Percentiles rank a stretch among this genome's conserved stretches.
Conservation (phyloP, 2,113 vertebrate genomes). For the Tricholaema leucomelas region DNA sequence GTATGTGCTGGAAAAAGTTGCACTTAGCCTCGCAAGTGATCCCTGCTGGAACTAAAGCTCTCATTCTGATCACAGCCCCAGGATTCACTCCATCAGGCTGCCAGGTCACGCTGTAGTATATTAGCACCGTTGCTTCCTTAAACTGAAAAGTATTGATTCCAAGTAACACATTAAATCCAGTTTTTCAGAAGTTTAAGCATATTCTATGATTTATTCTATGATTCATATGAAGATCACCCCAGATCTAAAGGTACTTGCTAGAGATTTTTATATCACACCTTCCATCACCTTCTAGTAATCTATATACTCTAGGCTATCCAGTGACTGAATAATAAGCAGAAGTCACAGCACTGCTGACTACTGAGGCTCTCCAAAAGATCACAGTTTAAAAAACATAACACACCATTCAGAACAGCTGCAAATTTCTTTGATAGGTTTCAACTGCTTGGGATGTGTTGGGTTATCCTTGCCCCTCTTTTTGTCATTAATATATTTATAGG, state of each 20-base stretch:
- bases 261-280: background rate
- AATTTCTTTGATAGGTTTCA: background rate
- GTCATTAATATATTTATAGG: too few species aligned
- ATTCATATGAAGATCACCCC: background rate
- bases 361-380: background rate
- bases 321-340: background rate
- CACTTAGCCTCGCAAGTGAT: background rate
- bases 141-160: background rate
- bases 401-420: background rate
- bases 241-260: background rate
- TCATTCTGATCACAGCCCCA: background rate
- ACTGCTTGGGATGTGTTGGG: background rate
- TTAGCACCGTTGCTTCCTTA: background rate
- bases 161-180: background rate
- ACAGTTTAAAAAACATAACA: background rate
- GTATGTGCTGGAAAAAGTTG: background rate
- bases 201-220: too few species aligned
- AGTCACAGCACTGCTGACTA: background rate
- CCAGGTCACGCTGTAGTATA: background rate
- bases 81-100: background rate
- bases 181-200: background rate
- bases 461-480: too few species aligned
- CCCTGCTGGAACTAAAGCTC: background rate
- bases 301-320: background rate
- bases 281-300: background rate